Base-by-base conservation (phyloP, 2,113 vertebrate species). In the Dolichotis patagonum region DNA sequence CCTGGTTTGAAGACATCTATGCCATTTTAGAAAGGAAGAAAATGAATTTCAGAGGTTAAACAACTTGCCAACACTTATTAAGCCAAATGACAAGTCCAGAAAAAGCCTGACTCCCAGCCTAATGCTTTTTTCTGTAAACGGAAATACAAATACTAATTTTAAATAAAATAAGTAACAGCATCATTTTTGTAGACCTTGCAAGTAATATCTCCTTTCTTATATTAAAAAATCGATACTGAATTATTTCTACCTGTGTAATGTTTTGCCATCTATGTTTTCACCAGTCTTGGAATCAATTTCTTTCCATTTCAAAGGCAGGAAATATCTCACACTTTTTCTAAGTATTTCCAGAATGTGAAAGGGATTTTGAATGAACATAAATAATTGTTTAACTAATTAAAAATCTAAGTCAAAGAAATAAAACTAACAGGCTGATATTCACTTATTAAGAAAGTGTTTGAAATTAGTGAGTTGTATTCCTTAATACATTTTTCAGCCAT, bases 101-200 rank as follows among this genome's bases (percentile, higher is more conserved):
- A 78, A 65, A 85, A 83, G 11, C 17, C 73, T 95, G 46, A 92
- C 41, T 86, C 43, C 75, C 43, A 78, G 41, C 11, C 41, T 75
- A 43, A 43, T 43, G 22, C 10, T 13, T 75, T 41, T 46, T 28
- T 46, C 82, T 95, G 20, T 84, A 85, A 92, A 58, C 60, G 89
- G 26, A 28, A 96, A 92, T 96, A 49, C 17, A 96, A 84, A 67
- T 95, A 80, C 56, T 62, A 49, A 80, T 80, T 90, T 94, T 85
- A 94, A 90, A 90, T 78, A 93, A 96, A 75, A 88, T 85, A 58
- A 35, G 4, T 7, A 88, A 78, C 73, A 67, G 17, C 16, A 71
- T 19, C n/a, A 32, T 73, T 93, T 83, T 56, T 46, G 26, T 4
- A 81, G 19, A 67, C 32, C 22, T 78, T 85, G 20, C 20, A 85